These are phyloP conservation scores for Melikaiella ostensackeni DNA, from an alignment of 2,888 invertebrate genomes.

Conservation along the genomic window DNA sequence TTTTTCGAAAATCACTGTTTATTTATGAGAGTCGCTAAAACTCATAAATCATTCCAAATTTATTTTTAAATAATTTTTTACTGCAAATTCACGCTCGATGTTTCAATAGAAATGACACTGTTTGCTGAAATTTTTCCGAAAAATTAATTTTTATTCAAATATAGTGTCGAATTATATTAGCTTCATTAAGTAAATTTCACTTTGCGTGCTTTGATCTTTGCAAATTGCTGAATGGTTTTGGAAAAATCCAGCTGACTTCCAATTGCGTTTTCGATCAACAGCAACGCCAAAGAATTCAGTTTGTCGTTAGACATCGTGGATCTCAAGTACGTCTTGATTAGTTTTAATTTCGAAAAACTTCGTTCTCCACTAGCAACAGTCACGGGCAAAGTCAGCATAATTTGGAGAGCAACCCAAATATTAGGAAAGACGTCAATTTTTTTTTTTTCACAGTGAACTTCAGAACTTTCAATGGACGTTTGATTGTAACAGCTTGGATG, in stretches of 20 bases:
- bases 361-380: slow-evolving; percentile 42
- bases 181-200: slow-evolving; percentile 12
- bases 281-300: slow-evolving; percentile 17
- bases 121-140: background rate
- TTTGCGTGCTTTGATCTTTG: slow-evolving; percentile 30
- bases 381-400: slow-evolving; percentile 37
- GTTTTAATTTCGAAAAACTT: slow-evolving; percentile 23
- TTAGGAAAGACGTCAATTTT: slow-evolving; percentile 40
- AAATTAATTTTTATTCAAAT: background rate
- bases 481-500: slow-evolving; percentile 35
- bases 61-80: background rate
- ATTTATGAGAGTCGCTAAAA: background rate
- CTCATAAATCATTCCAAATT: background rate
- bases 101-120: background rate
- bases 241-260: slow-evolving; percentile 19
- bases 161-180: background rate
- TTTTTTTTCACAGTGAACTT: slow-evolving; percentile 33
- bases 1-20: too few relatives aligned
- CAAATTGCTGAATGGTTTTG: slow-evolving; percentile 3
- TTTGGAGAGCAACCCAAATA: slow-evolving; percentile 17
- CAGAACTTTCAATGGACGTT: slow-evolving; percentile 26
- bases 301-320: background rate
- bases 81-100: background rate
- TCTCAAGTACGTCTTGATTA: slow-evolving; percentile 20
- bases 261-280: background rate